Percentiles rank a stretch among this genome's conserved stretches.
phyloP scores from a whole-genome alignment of 2,888 invertebrate species.

The Alsophila aescularia region DNA sequence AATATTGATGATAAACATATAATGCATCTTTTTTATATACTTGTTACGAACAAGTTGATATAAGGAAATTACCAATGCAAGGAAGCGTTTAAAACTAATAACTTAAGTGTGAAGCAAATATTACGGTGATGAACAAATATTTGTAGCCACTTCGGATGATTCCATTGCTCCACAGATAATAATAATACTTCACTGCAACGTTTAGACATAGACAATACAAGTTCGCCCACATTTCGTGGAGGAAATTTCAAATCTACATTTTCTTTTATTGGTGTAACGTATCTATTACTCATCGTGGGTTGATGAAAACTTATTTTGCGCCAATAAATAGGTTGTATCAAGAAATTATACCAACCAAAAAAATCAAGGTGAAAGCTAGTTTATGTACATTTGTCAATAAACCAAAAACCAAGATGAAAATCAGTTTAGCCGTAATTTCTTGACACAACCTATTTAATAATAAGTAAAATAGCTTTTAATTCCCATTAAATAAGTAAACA shows the following conservation, averaged over 20 bases:
- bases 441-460: too few species aligned
- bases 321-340: too few species aligned
- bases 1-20: constrained; percentile 3
- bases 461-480: too few species aligned
- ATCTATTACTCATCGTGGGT: too few species aligned
- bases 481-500: too few species aligned
- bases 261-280: neutral
- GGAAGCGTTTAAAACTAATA: constrained; percentile 16
- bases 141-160: neutral
- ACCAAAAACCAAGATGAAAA: too few species aligned
- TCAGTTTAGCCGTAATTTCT: too few species aligned
- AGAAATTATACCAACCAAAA: too few species aligned
- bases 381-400: too few species aligned
- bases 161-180: neutral
- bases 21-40: neutral
- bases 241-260: neutral
- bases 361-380: too few species aligned
- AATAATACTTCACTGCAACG: neutral
- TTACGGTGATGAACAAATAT: constrained; percentile 10
- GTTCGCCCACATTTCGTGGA: neutral
- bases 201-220: neutral
- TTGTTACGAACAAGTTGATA: constrained; percentile 6
- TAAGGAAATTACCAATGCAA: constrained; percentile 18
- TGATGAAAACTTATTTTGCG: too few species aligned
- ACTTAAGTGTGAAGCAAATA: constrained; percentile 14